phyloP scores from a whole-genome alignment of 1,140 invertebrate species.

The Neelides sp. region DNA sequence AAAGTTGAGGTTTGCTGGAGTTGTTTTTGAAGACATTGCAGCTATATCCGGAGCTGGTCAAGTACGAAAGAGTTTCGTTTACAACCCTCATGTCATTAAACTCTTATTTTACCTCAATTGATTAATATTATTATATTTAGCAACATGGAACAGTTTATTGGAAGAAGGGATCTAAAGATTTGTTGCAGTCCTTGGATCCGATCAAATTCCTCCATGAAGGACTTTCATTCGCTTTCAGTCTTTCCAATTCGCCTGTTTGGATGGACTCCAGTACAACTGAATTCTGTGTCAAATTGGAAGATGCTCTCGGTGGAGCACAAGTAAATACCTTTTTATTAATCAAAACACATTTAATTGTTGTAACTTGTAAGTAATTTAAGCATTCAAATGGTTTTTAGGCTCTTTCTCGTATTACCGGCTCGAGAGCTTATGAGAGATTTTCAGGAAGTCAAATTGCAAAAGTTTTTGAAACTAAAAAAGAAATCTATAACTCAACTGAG shows the following conservation, averaged over 20 bases:
- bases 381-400: slow-evolving; percentile 40
- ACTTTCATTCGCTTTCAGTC: slow-evolving; percentile 57
- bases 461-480: slow-evolving; percentile 55
- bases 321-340: slow-evolving; percentile 36
- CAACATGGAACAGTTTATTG: slow-evolving; percentile 96
- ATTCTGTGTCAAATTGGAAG: slow-evolving; percentile 67
- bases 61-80: slow-evolving; percentile 40
- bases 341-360: slow-evolving; percentile 7
- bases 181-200: slow-evolving; percentile 53
- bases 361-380: background rate
- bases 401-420: slow-evolving; percentile 78
- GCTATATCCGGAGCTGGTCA: slow-evolving; percentile 82
- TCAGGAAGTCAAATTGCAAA: slow-evolving; percentile 88
- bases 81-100: background rate
- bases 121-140: slow-evolving; percentile 40
- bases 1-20: slow-evolving; percentile 55
- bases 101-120: background rate
- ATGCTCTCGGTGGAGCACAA: slow-evolving; percentile 61
- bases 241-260: slow-evolving; percentile 81
- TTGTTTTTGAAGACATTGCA: slow-evolving; percentile 65
- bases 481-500: slow-evolving; percentile 68
- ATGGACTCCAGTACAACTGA: slow-evolving; percentile 82
- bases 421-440: slow-evolving; percentile 82
- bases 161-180: slow-evolving; percentile 56
- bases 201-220: slow-evolving; percentile 70